phyloP scores from a whole-genome alignment of 1,140 invertebrate species.

The Cyclina sinensis region DNA sequence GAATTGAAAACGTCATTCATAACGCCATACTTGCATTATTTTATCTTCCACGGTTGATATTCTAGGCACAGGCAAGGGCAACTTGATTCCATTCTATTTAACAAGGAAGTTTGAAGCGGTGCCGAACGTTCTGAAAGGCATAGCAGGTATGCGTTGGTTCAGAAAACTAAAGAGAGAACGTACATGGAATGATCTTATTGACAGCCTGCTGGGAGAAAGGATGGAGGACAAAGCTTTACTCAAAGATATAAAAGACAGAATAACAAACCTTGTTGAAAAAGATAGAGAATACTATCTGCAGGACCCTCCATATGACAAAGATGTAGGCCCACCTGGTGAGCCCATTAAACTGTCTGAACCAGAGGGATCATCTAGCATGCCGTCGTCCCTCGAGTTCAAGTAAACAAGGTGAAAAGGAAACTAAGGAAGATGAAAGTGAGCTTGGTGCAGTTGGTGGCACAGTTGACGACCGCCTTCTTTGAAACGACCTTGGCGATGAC shows the following conservation, averaged over 20 bases:
- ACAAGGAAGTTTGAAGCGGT: conserved; percentile 21
- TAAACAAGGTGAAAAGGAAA: conserved; percentile 34
- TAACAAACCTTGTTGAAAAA: conserved; percentile 18
- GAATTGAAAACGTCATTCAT: too few relatives aligned
- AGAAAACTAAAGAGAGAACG: conserved; percentile 19
- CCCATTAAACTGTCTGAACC: conserved; percentile 41
- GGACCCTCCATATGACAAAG: conserved; percentile 45
- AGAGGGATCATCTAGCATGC: neutral
- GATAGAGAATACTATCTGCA: conserved; percentile 36
- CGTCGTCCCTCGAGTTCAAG: neutral
- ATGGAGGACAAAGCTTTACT: neutral
- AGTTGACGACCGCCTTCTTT: neutral
- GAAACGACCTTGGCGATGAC: neutral
- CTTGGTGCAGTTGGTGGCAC: neutral
- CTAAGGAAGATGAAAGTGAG: neutral
- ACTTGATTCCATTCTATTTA: conserved; percentile 57
- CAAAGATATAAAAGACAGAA: conserved; percentile 23
- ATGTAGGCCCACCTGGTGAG: neutral
- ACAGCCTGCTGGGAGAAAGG: conserved; percentile 26
- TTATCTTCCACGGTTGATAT: neutral
- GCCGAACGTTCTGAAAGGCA: conserved; percentile 51
- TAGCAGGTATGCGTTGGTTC: conserved; percentile 57
- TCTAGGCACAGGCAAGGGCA: conserved; percentile 33
- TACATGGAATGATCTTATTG: conserved; percentile 9
- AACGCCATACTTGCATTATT: too few relatives aligned